Base-by-base conservation (phyloP, 2,888 invertebrate genomes). In the Tyria jacobaeae region DNA sequence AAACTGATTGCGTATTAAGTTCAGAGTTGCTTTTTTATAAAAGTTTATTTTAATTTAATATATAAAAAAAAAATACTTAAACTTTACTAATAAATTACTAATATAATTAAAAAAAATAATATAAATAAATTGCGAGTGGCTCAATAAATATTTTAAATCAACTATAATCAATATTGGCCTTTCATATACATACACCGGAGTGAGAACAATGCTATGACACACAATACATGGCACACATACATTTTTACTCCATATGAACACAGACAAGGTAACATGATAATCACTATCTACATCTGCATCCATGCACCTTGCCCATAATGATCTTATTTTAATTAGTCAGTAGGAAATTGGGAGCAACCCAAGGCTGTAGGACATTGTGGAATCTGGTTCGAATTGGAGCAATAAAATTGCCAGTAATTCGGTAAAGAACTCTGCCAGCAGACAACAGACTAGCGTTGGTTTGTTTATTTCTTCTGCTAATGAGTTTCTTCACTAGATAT, bases 201-300 rank as follows among this genome's bases (percentile, higher is more conserved):
- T 10, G 0, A 21, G 10, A 41, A 21, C 41, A 41, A 41, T 41
- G 39, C n/a, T 39, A 17, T 2, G 9, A 41, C 17, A 41, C 10
- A 41, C 41, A 41, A 41, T 41, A 41, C 41, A 17, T 41, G 41
- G n/a, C n/a, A n/a, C n/a, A 41, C 41, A 41, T 41, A 41, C 17
- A 41, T 41, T 41, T 41, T 10, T 41, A 10, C 17, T 21, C 17
- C 6, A 17, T 41, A 41, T n/a, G 41, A 41, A 41, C 41, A 41
- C 17, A 41, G 17, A 41, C 17, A 41, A 10, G 41, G 17, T 44
- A 21, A 44, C 44, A 17, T 44, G 21, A 44, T 44, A 44, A 44
- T 44, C 21, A 44, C 41, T 41, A 41, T 44, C 44, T 44, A 44
- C 21, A 44, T 44, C 21, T 21, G 21, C 4, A 17, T 12, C 12